phyloP scores from a whole-genome alignment of 2,797 vertebrate species.

The Strix occidentalis region DNA sequence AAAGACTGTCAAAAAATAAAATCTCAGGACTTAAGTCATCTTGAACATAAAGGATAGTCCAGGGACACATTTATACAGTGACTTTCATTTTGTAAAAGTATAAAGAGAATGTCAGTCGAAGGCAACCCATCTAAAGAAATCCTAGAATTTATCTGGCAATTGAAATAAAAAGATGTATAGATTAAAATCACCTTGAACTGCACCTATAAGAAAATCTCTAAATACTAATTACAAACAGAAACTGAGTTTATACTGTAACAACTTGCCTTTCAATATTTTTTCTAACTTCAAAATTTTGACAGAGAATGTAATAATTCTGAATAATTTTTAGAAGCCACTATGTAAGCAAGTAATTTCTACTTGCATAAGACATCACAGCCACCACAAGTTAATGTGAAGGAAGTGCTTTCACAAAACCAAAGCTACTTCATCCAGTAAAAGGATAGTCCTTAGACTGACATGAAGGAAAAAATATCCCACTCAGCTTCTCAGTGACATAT shows the following conservation, averaged over 20 bases:
- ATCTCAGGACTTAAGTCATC: neutral
- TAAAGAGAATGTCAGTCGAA: neutral
- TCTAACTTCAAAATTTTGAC: neutral
- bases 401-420: neutral
- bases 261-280: neutral
- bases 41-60: neutral
- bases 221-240: neutral
- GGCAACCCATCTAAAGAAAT: neutral
- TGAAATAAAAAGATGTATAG: neutral
- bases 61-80: neutral
- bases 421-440: neutral
- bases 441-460: neutral
- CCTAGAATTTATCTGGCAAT: neutral
- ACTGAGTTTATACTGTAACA: neutral
- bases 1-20: neutral
- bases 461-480: neutral
- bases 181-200: neutral
- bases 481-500: neutral
- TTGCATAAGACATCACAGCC: neutral
- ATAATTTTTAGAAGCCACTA: neutral
- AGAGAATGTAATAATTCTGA: neutral
- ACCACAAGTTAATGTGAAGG: neutral
- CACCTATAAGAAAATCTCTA: neutral
- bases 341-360: neutral
- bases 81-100: neutral